Base-by-base conservation (phyloP, 2,888 invertebrate genomes). In the Eutolmus rufibarbis region DNA sequence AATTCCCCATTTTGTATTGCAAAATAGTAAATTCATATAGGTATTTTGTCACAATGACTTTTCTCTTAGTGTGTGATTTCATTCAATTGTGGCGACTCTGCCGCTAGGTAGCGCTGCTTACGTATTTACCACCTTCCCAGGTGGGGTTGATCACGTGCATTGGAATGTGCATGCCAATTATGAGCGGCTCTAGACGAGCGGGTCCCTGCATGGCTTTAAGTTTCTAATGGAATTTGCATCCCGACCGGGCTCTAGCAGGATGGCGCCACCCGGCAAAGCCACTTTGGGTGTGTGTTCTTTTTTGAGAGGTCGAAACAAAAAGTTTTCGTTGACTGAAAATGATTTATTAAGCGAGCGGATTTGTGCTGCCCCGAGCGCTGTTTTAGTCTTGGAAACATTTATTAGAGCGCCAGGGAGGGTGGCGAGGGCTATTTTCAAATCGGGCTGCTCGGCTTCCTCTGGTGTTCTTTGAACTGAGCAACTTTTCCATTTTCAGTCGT, bases 321-420 rank as follows among this genome's bases (percentile, higher is more conserved):
- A 66, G 34, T 66, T 57, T 40, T 82, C 51, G 82, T 37, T 81
- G 51, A 51, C 81, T 81, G 46, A 56, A 81, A 81, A 82, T 57
- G 82, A 82, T 82, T 82, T 57, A 82, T 82, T 82, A 37, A 57
- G 57, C 66, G 57, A 23, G 28, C 37, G 40, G 57, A 81, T 81
- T 82, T 57, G 82, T 40, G 57, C 37, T 82, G 31, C 46, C 56
- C 28, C 34, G 28, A 81, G 31, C 19, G 34, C n/a, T 81, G 81
- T 56, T 82, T 66, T 37, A 57, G 82, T 12, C 57, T 82, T 82
- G 82, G 28, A 82, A 66, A 81, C 81, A 81, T 81, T 81, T 81
- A 81, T 81, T 81, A 81, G 56, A 81, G 16, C 81, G 19, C 43
- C n/a, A 8, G 7, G 78, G 78, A 78, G 40, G n/a, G 46, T 23